phyloP scores from a whole-genome alignment of 2,797 vertebrate genomes.

The Dermochelys coriacea region DNA sequence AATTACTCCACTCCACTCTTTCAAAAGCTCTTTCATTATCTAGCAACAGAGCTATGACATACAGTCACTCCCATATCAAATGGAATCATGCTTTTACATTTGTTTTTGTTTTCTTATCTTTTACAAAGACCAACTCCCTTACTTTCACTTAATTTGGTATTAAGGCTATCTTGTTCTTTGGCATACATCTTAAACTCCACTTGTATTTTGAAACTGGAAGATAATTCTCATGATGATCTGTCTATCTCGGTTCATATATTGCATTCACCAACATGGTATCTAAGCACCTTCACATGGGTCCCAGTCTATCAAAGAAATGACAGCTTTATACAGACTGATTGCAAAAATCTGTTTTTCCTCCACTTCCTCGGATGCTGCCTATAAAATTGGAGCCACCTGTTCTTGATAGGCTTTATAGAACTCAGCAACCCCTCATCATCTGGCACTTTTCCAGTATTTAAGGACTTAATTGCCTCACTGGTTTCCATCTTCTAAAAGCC shows the following conservation, averaged over 20 bases:
- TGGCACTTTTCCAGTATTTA: slow-evolving; percentile 28
- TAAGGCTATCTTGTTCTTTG: background rate
- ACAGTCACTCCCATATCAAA: background rate
- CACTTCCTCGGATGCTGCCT: slow-evolving; percentile 2
- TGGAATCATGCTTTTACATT: background rate
- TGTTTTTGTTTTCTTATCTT: background rate
- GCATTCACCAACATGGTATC: background rate
- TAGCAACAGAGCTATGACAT: background rate
- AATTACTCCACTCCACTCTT: background rate
- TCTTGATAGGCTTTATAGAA: background rate
- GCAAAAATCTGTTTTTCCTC: background rate
- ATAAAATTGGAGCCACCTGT: background rate
- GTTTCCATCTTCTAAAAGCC: slow-evolving; percentile 28
- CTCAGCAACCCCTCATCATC: background rate
- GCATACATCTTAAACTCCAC: background rate
- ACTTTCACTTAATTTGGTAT: background rate
- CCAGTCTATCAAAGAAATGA: background rate
- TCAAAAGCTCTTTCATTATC: slow-evolving; percentile 25
- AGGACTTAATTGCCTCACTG: background rate
- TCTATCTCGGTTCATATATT: background rate
- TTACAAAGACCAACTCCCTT: background rate
- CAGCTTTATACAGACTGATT: background rate
- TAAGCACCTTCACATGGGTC: slow-evolving; percentile 12
- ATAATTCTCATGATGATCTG: background rate
- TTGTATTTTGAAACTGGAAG: background rate